Conservation (phyloP, 2,888 invertebrate species). For the Cybosia mesomella region DNA sequence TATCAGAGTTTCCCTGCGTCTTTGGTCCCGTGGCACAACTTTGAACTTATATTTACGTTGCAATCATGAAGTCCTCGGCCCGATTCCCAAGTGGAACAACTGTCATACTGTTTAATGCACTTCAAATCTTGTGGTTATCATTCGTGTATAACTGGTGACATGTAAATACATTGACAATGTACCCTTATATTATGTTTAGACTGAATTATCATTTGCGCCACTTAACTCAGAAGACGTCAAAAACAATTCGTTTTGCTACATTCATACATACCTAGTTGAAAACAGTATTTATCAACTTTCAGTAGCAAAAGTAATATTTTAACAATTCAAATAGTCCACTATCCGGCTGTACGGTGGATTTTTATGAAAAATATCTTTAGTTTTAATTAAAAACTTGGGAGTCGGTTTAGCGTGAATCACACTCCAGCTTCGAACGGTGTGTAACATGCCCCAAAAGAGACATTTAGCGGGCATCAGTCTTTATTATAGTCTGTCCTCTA, state of each 20-base stretch:
- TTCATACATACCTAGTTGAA: constrained; percentile 6
- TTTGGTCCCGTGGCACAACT: neutral
- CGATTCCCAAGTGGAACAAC: neutral
- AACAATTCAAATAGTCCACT: constrained; percentile 51
- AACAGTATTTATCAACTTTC: constrained; percentile 26
- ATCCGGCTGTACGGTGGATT: constrained; percentile 50
- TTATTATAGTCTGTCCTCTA: constrained; percentile 57
- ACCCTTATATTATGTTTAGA: neutral
- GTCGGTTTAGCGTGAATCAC: constrained; percentile 68
- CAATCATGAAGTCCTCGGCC: neutral
- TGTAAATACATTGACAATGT: too few relatives aligned
- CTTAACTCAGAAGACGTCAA: neutral
- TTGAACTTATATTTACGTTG: neutral
- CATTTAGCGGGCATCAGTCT: constrained; percentile 59
- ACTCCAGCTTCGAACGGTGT: constrained; percentile 62
- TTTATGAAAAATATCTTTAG: constrained; percentile 66
- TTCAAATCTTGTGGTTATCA: neutral
- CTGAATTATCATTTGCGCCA: neutral
- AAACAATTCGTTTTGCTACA: neutral
- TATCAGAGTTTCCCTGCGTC: too few relatives aligned
- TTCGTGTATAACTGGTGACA: neutral
- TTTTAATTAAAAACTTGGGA: constrained; percentile 77
- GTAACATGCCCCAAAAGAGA: constrained; percentile 69
- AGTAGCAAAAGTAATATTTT: constrained; percentile 31
- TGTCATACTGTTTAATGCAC: neutral